phyloP scores from a whole-genome alignment of 2,797 vertebrate genomes.

The Anas capensis region DNA sequence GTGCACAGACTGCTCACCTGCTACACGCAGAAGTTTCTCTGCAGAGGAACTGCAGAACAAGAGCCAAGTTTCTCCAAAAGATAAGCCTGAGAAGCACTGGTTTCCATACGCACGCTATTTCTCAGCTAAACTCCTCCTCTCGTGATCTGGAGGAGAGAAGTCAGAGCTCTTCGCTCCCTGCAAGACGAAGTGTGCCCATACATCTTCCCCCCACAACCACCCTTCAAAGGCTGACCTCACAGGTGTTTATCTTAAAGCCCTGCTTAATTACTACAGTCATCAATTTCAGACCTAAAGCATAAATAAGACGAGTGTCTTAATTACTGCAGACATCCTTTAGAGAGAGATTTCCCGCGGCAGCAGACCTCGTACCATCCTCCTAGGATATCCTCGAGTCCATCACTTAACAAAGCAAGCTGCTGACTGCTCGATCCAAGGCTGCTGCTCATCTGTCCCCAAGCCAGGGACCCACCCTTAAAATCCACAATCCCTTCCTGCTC shows the following conservation, averaged over 20 bases:
- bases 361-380: neutral
- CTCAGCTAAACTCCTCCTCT: neutral
- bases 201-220: neutral
- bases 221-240: accelerated
- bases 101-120: neutral
- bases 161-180: neutral
- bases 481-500: conserved; percentile 71
- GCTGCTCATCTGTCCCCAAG: conserved; percentile 47
- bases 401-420: neutral
- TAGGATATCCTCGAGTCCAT: neutral
- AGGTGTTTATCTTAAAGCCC: neutral
- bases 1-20: neutral
- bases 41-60: accelerated
- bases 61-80: neutral
- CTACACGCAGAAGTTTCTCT: neutral
- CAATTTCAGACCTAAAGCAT: accelerated
- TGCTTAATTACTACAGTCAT: neutral
- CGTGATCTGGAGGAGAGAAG: neutral
- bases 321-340: neutral
- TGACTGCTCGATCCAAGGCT: neutral
- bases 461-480: conserved; percentile 53
- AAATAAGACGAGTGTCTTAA: neutral
- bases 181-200: neutral
- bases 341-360: neutral
- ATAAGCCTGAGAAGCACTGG: neutral